These are phyloP conservation scores for Prosopocoilus inquinatus DNA, from an alignment of 2,888 invertebrate genomes.

Conservation along the genomic window DNA sequence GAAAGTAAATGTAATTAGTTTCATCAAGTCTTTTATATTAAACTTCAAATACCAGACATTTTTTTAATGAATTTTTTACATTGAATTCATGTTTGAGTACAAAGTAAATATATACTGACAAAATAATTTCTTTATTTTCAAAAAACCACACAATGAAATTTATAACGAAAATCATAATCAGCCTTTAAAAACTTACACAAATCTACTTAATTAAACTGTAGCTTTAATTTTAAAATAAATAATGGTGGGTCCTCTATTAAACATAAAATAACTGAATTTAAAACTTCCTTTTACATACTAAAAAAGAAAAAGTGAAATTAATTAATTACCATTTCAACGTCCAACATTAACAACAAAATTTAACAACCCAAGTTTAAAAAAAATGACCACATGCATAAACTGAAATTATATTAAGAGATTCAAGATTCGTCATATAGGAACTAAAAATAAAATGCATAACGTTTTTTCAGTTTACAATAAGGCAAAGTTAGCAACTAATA, in stretches of 20 bases:
- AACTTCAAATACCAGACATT: too few relatives aligned
- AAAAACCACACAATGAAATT: not conserved
- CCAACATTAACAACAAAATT: too few relatives aligned
- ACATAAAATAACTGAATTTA: not conserved
- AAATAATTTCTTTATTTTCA: conserved; percentile 9
- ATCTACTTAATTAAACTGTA: not conserved
- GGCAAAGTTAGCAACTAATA: not conserved
- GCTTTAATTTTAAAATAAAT: not conserved
- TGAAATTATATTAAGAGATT: too few relatives aligned
- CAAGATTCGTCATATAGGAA: not conserved
- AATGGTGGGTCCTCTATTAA: not conserved
- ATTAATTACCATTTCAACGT: not conserved
- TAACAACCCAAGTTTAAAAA: too few relatives aligned
- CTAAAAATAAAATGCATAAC: not conserved
- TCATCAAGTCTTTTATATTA: too few relatives aligned
- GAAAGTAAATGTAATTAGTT: too few relatives aligned
- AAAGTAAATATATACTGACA: conserved; percentile 4
- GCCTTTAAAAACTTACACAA: not conserved
- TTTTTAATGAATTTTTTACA: too few relatives aligned
- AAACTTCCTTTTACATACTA: not conserved
- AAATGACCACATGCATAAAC: too few relatives aligned
- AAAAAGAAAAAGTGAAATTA: not conserved
- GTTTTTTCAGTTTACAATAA: too few relatives aligned
- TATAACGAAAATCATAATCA: conserved; percentile 1
- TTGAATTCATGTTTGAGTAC: not conserved